A percentile compares a stretch with the other conserved stretches of the same genome.
Conservation (phyloP, 1,140 invertebrate species). For the Zaprionus lachaisei region DNA sequence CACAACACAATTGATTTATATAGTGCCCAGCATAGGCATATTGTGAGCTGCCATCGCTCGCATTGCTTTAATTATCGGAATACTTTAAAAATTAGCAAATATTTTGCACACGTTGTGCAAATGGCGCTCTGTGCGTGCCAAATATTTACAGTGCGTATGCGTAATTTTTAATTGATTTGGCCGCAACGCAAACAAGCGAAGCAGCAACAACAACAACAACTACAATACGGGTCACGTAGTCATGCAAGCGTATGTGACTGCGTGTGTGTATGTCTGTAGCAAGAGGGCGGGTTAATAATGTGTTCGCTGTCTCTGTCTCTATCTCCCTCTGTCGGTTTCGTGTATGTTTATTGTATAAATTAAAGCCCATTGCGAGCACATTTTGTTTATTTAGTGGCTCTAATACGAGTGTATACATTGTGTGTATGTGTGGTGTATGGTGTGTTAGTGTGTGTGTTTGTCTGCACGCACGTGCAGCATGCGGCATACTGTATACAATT, state of each 20-base stretch:
- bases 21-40: slow-evolving; percentile 1
- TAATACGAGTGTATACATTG: background rate
- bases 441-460: background rate
- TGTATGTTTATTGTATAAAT: slow-evolving; percentile 72
- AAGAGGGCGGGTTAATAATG: slow-evolving; percentile 27
- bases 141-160: slow-evolving; percentile 79
- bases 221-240: slow-evolving; percentile 28
- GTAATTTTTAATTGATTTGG: slow-evolving; percentile 82
- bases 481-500: slow-evolving; percentile 35
- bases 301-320: slow-evolving; percentile 12
- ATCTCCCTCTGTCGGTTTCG: slow-evolving; percentile 9
- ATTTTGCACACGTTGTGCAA: slow-evolving; percentile 54
- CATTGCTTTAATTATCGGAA: slow-evolving; percentile 52
- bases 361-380: slow-evolving; percentile 58
- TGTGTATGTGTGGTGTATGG: background rate
- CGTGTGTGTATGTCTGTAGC: slow-evolving; percentile 19
- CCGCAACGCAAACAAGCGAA: slow-evolving; percentile 65
- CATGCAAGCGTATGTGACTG: slow-evolving; percentile 19
- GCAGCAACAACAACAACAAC: slow-evolving; percentile 22
- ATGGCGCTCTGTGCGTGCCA: slow-evolving; percentile 54
- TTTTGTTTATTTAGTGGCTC: slow-evolving; percentile 57
- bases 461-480: slow-evolving; percentile 14
- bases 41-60: background rate
- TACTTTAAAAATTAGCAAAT: slow-evolving; percentile 44
- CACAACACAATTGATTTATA: slow-evolving; percentile 36